A percentile compares a stretch with the other conserved stretches of the same genome.
phyloP scores from a whole-genome alignment of 2,797 vertebrate species.

The Sebastes diploproa region DNA sequence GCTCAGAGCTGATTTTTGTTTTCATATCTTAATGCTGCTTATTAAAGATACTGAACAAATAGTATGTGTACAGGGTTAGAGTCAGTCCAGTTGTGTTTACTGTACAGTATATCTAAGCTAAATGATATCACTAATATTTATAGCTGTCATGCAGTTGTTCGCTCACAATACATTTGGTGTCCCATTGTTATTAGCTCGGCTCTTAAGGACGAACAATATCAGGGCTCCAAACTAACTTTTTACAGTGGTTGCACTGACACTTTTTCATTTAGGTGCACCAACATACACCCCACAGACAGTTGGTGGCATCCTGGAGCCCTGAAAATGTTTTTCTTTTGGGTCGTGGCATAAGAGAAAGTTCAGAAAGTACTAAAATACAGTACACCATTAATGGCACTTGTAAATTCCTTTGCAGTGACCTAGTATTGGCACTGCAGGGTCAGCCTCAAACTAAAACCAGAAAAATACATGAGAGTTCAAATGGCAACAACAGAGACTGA shows the following conservation, averaged over 20 bases:
- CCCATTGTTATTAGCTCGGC: background rate
- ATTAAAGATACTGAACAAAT: background rate
- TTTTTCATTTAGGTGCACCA: too few relatives aligned
- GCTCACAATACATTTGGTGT: background rate
- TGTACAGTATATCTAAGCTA: background rate
- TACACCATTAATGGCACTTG: background rate
- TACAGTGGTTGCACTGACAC: too few relatives aligned
- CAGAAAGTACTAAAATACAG: background rate
- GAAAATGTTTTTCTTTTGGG: background rate
- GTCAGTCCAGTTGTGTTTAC: background rate
- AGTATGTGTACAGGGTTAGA: background rate
- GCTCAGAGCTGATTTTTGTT: background rate
- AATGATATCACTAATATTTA: background rate
- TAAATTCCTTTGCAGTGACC: slow-evolving; percentile 9
- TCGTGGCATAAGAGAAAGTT: background rate
- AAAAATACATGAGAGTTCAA: background rate
- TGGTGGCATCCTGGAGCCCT: too few relatives aligned
- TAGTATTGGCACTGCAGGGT: background rate
- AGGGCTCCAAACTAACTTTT: too few relatives aligned
- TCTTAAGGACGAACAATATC: background rate
- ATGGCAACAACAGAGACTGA: background rate
- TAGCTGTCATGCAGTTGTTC: background rate
- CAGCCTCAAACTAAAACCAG: background rate
- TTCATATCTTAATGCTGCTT: background rate
- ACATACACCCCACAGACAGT: too few relatives aligned